Conservation (phyloP, 2,888 invertebrate genomes). For the Drosophila silvestris region DNA sequence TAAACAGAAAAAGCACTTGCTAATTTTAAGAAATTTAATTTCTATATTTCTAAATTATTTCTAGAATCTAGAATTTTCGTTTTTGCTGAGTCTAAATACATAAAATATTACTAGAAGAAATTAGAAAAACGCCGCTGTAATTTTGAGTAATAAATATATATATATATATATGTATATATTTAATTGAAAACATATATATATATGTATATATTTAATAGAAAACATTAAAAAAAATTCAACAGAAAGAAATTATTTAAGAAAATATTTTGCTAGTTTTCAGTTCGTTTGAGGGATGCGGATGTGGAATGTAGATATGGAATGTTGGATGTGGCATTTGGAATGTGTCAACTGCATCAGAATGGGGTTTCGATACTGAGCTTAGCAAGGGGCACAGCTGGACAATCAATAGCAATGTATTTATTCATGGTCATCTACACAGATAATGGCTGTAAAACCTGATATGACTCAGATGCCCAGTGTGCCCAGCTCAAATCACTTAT, state of each 20-base stretch:
- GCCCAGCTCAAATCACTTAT: slow-evolving; percentile 26
- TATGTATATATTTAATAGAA: no score
- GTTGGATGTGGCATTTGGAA: background rate
- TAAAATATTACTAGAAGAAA: no score
- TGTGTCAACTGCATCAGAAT: background rate
- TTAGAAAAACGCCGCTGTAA: no score
- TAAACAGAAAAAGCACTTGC: no score
- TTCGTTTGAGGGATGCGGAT: no score
- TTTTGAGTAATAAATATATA: no score
- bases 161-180: no score
- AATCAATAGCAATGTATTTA: background rate
- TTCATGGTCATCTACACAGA: background rate
- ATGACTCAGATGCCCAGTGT: slow-evolving; percentile 1
- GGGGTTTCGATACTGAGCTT: background rate
- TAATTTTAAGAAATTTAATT: no score
- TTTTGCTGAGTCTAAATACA: background rate
- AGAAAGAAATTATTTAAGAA: background rate
- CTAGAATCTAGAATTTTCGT: no score
- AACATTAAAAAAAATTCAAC: background rate
- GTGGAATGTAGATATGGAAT: background rate
- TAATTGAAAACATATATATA: no score
- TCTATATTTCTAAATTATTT: no score
- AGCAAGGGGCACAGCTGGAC: background rate
- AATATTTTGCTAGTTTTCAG: background rate
- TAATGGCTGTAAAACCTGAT: slow-evolving; percentile 16